These are phyloP conservation scores for Armadillidium nasatum DNA, from an alignment of 1,140 invertebrate species.

Conservation along the genomic window DNA sequence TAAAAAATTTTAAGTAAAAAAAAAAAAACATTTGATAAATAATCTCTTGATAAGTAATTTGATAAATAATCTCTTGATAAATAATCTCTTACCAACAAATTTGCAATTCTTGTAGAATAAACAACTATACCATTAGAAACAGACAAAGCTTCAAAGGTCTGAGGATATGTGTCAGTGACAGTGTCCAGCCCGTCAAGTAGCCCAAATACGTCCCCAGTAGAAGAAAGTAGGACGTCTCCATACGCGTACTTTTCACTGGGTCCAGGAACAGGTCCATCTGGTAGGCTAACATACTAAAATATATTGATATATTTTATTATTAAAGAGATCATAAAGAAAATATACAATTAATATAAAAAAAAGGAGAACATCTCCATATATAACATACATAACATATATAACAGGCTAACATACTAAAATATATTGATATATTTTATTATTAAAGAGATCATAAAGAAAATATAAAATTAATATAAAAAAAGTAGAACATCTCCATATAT, in stretches of 20 bases:
- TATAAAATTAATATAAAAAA: no score
- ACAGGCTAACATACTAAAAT: no score
- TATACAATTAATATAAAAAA: no score
- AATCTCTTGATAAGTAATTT: no score
- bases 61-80: not conserved
- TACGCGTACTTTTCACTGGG: slow-evolving; percentile 55
- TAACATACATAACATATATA: no score
- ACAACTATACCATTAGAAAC: slow-evolving; percentile 63
- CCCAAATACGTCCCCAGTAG: slow-evolving; percentile 52
- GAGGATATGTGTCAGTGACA: slow-evolving; percentile 49
- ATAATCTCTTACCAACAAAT: not conserved
- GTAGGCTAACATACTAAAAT: slow-evolving; percentile 15
- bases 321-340: no score
- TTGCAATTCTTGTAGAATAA: slow-evolving; percentile 55
- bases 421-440: no score
- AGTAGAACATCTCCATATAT: no score
- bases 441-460: no score
- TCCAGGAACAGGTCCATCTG: slow-evolving; percentile 48
- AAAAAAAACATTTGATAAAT: not conserved
- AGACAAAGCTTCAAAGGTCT: slow-evolving; percentile 60
- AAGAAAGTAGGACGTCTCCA: slow-evolving; percentile 53
- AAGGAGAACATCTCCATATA: no score
- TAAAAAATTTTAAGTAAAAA: not conserved
- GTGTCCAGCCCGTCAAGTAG: slow-evolving; percentile 43
- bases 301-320: no score